phyloP scores from a whole-genome alignment of 2,113 vertebrate species.

The Cinclus cinclus region DNA sequence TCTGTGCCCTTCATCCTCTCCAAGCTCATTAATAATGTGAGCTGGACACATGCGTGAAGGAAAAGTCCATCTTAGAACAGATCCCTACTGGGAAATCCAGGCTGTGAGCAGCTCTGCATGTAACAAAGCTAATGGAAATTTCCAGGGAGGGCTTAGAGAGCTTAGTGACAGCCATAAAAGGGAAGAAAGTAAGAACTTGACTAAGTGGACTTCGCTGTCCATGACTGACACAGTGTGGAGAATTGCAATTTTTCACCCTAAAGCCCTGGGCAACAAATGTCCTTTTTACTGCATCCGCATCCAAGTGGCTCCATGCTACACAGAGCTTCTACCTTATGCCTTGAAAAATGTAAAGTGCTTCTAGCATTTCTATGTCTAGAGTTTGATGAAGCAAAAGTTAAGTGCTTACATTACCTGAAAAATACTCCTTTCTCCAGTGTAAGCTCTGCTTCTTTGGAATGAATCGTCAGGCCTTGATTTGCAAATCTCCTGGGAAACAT shows the following conservation, averaged over 20 bases:
- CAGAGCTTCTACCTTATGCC: not conserved
- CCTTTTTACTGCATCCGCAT: not conserved
- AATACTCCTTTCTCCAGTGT: conserved; percentile 23
- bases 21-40: conserved; percentile 21
- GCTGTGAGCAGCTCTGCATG: conserved; percentile 23
- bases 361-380: conserved; percentile 31
- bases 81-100: conserved; percentile 27
- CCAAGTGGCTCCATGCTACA: not conserved
- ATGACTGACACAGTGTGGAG: conserved; percentile 39
- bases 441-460: conserved; percentile 31
- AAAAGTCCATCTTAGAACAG: conserved; percentile 12
- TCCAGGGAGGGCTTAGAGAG: conserved; percentile 42
- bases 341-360: conserved; percentile 33
- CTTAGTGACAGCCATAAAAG: conserved; percentile 55
- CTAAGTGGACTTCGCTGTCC: conserved; percentile 51
- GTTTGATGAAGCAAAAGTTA: conserved; percentile 53
- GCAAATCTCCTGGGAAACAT: conserved; percentile 50
- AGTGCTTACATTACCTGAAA: conserved; percentile 60
- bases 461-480: conserved; percentile 42
- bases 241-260: conserved; percentile 50
- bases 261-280: conserved; percentile 40
- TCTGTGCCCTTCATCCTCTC: conserved; percentile 20
- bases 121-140: conserved; percentile 60
- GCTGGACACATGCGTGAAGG: conserved; percentile 22
- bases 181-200: conserved; percentile 38